Base-by-base conservation (phyloP, 2,797 vertebrate species). In the Cynopterus sphinx region DNA sequence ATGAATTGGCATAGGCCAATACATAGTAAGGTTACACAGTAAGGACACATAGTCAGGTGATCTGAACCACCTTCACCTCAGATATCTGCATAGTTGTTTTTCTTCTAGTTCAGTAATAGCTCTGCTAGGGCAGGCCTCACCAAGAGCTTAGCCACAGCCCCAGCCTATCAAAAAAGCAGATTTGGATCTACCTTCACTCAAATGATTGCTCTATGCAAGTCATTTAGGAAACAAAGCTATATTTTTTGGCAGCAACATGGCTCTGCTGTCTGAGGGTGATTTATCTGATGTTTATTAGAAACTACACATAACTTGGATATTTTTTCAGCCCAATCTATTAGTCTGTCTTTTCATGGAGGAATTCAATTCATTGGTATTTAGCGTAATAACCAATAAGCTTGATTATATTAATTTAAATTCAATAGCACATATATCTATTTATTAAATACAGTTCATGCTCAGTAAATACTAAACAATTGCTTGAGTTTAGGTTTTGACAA, bases 151-250 rank as follows among this genome's bases (percentile, higher is more conserved):
- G 22, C 51, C 41, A 53, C 51, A 87, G 59, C 51, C 17, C 6
- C 15, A 53, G 17, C 59, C 74, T 75, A 36, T 59, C 15, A 15
- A 59, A 46, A 49, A 55, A 79, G 24, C 8, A 78, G 33, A 87
- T 92, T 39, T 77, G 84, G 31, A 82, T 95, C 71, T 87, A 43
- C 33, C n/a, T 70, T 82, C 67, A 68, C 33, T 91, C 83, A 82
- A 46, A 86, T 74, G 82, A 65, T 75, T 91, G 51, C 26, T 95
- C 68, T 81, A 7, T 41, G 39, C 77, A 77, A 78, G 53, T 65
- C 63, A 12, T 41, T 77, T 85, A 51, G 53, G 61, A 49, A 84
- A 61, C 26, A 91, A 16, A 39, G 49, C 39, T 24, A 79, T 91
- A 55, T 6, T 79, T 91, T 70, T 46, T 73, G 75, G 57, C 93